These are phyloP conservation scores for Wiebesia pumilae DNA, from an alignment of 1,140 invertebrate species.

Conservation along the genomic window DNA sequence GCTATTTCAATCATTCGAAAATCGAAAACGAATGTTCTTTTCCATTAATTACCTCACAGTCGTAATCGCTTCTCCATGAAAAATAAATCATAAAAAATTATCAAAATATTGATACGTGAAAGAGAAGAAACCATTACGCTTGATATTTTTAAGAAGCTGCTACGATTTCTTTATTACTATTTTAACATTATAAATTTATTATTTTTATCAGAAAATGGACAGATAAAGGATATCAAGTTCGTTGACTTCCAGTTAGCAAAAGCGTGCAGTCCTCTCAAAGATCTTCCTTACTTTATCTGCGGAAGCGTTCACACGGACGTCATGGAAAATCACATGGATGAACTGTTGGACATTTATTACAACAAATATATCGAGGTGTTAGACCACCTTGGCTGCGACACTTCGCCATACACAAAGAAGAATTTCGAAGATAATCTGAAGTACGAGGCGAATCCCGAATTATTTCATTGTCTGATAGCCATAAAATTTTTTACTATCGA, in stretches of 20 bases:
- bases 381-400: neutral
- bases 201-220: slow-evolving; percentile 26
- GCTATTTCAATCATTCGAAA: too few species aligned
- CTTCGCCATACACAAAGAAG: neutral
- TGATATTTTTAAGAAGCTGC: too few species aligned
- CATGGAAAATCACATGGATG: neutral
- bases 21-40: too few species aligned
- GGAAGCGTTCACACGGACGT: neutral
- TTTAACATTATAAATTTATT: slow-evolving; percentile 45
- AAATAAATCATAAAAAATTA: too few species aligned
- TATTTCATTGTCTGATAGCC: slow-evolving; percentile 30
- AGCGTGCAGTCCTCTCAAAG: neutral
- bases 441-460: neutral
- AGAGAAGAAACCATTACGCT: too few species aligned
- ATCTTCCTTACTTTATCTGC: slow-evolving; percentile 23
- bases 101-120: too few species aligned
- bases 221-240: slow-evolving; percentile 57
- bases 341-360: slow-evolving; percentile 60
- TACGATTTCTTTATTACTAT: neutral
- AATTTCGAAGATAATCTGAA: slow-evolving; percentile 25
- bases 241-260: slow-evolving; percentile 28
- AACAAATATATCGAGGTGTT: slow-evolving; percentile 58
- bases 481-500: slow-evolving; percentile 35
- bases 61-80: too few species aligned
- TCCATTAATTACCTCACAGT: too few species aligned